phyloP scores from a whole-genome alignment of 2,797 vertebrate genomes.

The Phrynocephalus forsythii region DNA sequence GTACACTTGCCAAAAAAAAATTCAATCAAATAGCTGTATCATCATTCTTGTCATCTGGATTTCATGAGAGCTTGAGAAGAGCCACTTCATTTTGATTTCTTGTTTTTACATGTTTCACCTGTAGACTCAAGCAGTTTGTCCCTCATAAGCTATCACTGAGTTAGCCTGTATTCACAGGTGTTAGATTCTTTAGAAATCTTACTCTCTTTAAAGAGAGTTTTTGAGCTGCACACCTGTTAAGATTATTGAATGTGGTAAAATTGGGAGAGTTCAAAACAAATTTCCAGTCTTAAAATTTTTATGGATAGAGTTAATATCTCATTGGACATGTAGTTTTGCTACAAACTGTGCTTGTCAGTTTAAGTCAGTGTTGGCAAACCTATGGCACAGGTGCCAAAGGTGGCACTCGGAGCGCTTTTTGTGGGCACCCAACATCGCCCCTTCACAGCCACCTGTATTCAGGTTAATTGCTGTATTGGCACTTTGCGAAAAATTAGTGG shows the following conservation, averaged over 20 bases:
- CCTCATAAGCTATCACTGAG: not conserved
- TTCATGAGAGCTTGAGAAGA: not conserved
- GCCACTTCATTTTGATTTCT: not conserved
- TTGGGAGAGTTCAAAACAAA: not conserved
- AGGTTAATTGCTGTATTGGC: too few relatives aligned
- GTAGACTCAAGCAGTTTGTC: not conserved
- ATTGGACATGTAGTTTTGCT: not conserved
- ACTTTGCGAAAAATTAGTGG: too few relatives aligned
- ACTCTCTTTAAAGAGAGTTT: not conserved
- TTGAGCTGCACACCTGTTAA: not conserved
- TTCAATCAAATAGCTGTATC: not conserved
- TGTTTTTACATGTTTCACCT: not conserved
- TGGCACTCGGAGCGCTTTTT: too few relatives aligned
- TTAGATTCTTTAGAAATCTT: not conserved
- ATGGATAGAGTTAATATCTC: not conserved
- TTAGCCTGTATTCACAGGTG: not conserved
- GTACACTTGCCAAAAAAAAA: not conserved
- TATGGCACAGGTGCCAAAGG: too few relatives aligned
- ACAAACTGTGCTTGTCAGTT: not conserved
- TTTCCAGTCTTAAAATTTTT: not conserved
- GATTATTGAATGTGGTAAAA: not conserved
- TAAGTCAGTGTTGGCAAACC: not conserved
- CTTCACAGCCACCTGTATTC: too few relatives aligned
- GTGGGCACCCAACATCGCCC: too few relatives aligned
- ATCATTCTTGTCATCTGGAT: too few relatives aligned